Base-by-base conservation (phyloP, 2,797 vertebrate genomes). In the Anabas testudineus region DNA sequence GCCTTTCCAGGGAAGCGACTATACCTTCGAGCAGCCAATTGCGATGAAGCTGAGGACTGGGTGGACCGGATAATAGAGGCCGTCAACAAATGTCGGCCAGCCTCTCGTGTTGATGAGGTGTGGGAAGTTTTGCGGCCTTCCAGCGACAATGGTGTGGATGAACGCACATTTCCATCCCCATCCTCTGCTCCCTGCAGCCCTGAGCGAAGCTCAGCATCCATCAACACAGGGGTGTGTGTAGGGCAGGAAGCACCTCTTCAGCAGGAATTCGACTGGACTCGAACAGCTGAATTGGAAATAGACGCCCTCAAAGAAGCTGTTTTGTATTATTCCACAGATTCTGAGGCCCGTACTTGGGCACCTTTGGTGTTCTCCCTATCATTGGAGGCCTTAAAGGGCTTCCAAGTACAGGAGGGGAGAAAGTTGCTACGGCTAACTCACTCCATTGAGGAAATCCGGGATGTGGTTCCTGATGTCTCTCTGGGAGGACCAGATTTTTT, bases 11-110 rank as follows among this genome's bases (percentile, higher is more conserved):
- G 95, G 21, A 97, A 95, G 80, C 93, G 91, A 0, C 88, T 99
- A 3, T 91, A 66, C 61, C 92, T 99, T 2, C 92, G 97, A 0
- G 96, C 97, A 0, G 91, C 96, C 0, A 97, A 95, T 6, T 81
- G 3, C 0, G 96, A 94, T 0, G 97, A 99, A 73, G 98, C 98
- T 0, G 97, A 99, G 83, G 98, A 99, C 94, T 99, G 98, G 98
- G 86, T 97, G 81, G 97, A 99, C 85, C 94, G 97, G 34, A 92
- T 99, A 22, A 82, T 87, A 0, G 98, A 99, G 86, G 97, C 96
- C 0, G 90, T 98, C 49, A 90, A 87, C 59, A 96, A 97, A 64
- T 95, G 94, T 73, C 94, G 96, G 18, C 96, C 95, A 0, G 90
- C 91, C n/a, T 26, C 78, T 0, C 87, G 82, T 3, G 78, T 65